Conservation (phyloP, 2,113 vertebrate species). For the Alligator mississippiensis region DNA sequence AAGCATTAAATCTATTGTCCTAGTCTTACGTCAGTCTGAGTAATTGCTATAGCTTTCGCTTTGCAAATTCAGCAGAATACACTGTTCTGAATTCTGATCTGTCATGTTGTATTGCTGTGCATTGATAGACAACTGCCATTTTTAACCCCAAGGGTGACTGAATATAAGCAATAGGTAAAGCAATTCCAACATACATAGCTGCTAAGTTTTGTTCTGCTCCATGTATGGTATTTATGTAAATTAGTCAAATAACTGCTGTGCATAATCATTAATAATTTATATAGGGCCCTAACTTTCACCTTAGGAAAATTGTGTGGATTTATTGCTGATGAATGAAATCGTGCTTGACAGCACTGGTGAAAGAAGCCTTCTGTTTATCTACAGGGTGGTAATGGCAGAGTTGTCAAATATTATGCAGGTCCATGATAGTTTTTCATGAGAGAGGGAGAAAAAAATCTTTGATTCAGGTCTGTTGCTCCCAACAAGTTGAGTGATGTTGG, state of each 20-base stretch:
- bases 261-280: not conserved
- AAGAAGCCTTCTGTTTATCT: not conserved
- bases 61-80: not conserved
- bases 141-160: not conserved
- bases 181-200: not conserved
- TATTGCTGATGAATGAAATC: not conserved
- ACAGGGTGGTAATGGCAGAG: not conserved
- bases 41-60: not conserved
- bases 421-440: not conserved
- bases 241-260: not conserved
- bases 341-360: not conserved
- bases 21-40: not conserved
- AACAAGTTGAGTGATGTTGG: no score
- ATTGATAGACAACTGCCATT: not conserved
- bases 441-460: no score
- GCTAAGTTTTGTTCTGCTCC: not conserved
- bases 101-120: not conserved
- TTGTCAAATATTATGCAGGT: not conserved
- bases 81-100: not conserved
- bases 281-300: not conserved
- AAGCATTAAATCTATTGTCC: not conserved
- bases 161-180: not conserved
- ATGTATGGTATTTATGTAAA: not conserved
- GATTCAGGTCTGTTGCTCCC: no score
- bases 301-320: not conserved